Evolutionary conservation across 1,140 invertebrate species (phyloP).

Genomic region (Platyscapa corneri): DNA sequence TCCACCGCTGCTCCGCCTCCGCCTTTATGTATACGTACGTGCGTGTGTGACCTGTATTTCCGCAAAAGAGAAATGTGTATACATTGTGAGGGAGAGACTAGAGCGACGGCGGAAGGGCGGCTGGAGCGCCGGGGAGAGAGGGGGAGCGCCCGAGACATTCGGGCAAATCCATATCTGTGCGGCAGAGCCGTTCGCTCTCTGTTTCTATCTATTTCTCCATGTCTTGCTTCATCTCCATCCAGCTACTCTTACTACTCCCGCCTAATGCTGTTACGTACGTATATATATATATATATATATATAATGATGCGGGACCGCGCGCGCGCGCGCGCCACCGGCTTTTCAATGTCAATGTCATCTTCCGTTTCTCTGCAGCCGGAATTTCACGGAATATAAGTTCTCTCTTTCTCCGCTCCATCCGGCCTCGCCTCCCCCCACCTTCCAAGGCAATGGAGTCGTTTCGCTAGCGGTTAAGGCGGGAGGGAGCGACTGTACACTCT

Average conservation of each 20-base stretch:
- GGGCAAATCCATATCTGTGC: conserved; percentile 28
- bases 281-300: neutral
- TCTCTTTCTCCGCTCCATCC: conserved; percentile 19
- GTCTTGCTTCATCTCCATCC: conserved; percentile 16
- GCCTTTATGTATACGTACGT: neutral
- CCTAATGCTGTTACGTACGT: neutral
- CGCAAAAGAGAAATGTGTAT: conserved; percentile 44
- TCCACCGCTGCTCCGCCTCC: neutral
- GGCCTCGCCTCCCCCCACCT: too few species aligned
- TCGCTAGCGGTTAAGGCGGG: neutral
- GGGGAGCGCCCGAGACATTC: conserved; percentile 43
- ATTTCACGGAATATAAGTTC: conserved; percentile 41
- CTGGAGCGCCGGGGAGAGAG: neutral
- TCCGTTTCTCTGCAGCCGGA: conserved; percentile 36
- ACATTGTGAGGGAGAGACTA: neutral
- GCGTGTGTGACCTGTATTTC: conserved; percentile 51
- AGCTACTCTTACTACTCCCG: conserved; percentile 46
- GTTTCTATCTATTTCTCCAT: conserved; percentile 14
- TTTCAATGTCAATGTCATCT: conserved; percentile 55
- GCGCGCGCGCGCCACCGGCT: conserved; percentile 32
- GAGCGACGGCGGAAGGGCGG: neutral
- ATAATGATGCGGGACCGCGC: neutral
- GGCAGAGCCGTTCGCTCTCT: neutral
- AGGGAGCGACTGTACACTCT: conserved; percentile 17
- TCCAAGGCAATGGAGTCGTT: too few species aligned